Evolutionary conservation across 2,888 invertebrate species (phyloP), one percentile per base, ranked within the genome.

Genomic region (Harpalus rubripes): DNA sequence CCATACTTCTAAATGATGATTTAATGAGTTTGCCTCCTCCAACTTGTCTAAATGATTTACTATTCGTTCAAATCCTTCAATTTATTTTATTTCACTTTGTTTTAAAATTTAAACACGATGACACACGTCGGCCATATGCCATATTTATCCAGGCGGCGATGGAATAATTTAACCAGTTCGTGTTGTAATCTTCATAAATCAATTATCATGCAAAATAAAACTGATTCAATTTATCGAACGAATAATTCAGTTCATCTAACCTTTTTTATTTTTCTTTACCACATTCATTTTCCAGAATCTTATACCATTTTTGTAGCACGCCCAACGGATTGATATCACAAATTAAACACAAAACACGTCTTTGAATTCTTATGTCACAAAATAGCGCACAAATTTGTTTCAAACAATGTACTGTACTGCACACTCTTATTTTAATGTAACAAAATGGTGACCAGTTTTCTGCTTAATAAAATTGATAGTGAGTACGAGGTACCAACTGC

Each of bases 1-100:
- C 41, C 41, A 74, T 41, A 16, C 12, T 8, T 74, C 32, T 68
- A 8, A 61, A 61, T 61, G 18, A 61, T 61, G 8, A 61, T 61
- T 16, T 6, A 18, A 15, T 61, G 5, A 61, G 8, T 15, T 16
- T 15, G 59, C 18, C 56, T n/a, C 15, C 8, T 61, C 18, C 59
- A 61, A 18, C 8, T 18, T 61, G 18, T 16, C 8, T 8, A 8
- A 18, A 16, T 10, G 15, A 5, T 61, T 18, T 15, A 61, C 3
- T 61, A 61, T 16, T 15, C 8, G 16, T 5, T 61, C 5, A 5
- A 22, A 16, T 18, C 15, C 15, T 61, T 10, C 59, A 8, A 61
- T 18, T 15, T 61, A 61, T 61, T 61, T 61, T 10, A 61, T 61
- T 56, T 6, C 12, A 56, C 6, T 56, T 22, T 32, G 32, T 32